Evolutionary conservation across 2,113 vertebrate species (phyloP), one percentile per base, ranked within the genome.

Genomic region (Sinocyclocheilus maitianheensis): DNA sequence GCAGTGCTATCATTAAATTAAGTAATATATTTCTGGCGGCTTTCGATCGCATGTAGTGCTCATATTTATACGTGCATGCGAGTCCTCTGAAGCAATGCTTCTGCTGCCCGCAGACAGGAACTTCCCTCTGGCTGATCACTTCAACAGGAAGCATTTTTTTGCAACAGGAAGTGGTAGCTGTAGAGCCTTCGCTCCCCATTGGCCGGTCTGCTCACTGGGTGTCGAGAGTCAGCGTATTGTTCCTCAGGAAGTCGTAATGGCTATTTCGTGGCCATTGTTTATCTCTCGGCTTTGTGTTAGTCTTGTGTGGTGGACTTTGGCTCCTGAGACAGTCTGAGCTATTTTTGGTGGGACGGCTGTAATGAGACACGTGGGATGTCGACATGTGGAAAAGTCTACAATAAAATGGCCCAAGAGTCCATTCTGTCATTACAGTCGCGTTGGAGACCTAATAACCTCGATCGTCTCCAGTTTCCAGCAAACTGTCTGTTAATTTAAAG

Each of bases 161-260:
- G 74, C 90, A 91, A 90, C 87, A 69, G 93, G 94, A 95, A 94
- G 92, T 89, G 84, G 84, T 93, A 91, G 85, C 85, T 1, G 87
- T 77, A 88, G 77, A 86, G 84, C 81, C 89, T 87, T 86, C 43
- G 71, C 81, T 86, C 84, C 46, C 84, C 83, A 77, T 89, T 90
- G 87, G 90, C 76, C 84, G 48, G 80, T 89, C 53, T n/a, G 58
- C 37, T 14, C 90, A 90, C 10, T 22, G 71, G 24, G 93, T 84
- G 91, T 89, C 86, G 89, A 88, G 82, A 85, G 37, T 79, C 87
- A 82, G 58, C 13, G 77, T 91, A 91, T 93, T 93, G 91, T 95
- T 92, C 77, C 90, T 88, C 93, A 92, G 94, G 93, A 95, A 94
- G 89, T 86, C 93, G 90, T 88, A 88, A 86, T 76, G 84, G 63